Base-by-base conservation (phyloP, 2,113 vertebrate species). In the Paracanthobrama guichenoti region DNA sequence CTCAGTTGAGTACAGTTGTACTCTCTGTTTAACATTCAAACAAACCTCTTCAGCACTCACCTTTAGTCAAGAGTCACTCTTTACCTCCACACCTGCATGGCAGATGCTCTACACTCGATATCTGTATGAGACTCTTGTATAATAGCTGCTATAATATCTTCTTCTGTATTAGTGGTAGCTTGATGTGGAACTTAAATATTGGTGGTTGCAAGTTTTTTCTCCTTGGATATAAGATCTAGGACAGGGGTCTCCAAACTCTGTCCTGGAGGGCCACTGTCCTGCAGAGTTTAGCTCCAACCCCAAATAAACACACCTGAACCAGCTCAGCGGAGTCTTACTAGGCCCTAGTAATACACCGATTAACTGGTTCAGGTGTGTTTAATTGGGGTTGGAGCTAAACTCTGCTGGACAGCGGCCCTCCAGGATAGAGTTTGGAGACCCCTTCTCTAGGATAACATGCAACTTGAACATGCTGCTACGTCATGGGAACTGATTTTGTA, bases 21-120 rank as follows among this genome's bases (percentile, higher is more conserved):
- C 18, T 69, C 66, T 39, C 35, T 2, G 4, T 22, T 42, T 42
- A 6, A 42, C 67, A 42, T 42, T 71, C 31, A 71, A 71, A 71
- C 66, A n/a, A 42, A 42, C 4, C 67, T n/a, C 66, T 42, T 69
- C 18, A 69, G 20, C 31, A 5, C 18, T 69, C 35, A 12, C 67
- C 67, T 71, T 71, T 71, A 11, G 18, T 71, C 67, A 12, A 71
- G 35, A 71, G 67, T 44, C 67, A 11, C 67, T 71, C 64, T 71
- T 42, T 42, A 39, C 35, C 67, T 42, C 10, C 67, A 71, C 67
- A 71, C 67, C 67, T 42, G 67, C 67, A 42, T 13, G 10, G 20
- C 67, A 71, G 67, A 71, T n/a, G 20, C 35, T 66, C 64, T 66
- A 18, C 62, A 66, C 26, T 42, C 9, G 3, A 39, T 2, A 69